Evolutionary conservation across 1,140 invertebrate species (phyloP).

Genomic region (Tribolium madens): DNA sequence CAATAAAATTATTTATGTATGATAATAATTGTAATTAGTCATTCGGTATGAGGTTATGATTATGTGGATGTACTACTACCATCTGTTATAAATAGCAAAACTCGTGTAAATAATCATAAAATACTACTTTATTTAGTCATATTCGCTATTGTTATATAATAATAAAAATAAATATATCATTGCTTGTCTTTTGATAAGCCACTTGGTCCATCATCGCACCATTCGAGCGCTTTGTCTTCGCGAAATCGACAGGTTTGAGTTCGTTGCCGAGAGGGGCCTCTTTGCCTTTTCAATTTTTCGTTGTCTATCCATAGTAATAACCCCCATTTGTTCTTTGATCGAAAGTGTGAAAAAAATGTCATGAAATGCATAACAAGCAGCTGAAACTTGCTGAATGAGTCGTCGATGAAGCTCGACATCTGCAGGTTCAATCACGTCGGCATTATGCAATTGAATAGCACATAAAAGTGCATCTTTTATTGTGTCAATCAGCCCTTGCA

Average conservation of each 20-base stretch:
- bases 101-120: conserved; percentile 35
- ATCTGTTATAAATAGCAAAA: conserved; percentile 38
- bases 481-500: conserved; percentile 83
- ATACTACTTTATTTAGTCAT: conserved; percentile 39
- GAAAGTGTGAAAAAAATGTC: conserved; percentile 71
- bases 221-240: not conserved
- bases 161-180: conserved; percentile 30
- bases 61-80: conserved; percentile 3
- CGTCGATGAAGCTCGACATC: conserved; percentile 75
- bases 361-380: conserved; percentile 73
- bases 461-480: conserved; percentile 83
- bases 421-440: conserved; percentile 71
- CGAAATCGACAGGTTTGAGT: not conserved
- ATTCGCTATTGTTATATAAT: conserved; percentile 37
- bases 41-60: conserved; percentile 18
- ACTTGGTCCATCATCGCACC: conserved; percentile 11
- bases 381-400: conserved; percentile 75
- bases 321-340: conserved; percentile 70
- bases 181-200: conserved; percentile 13
- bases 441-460: conserved; percentile 80
- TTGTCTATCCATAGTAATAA: conserved; percentile 69
- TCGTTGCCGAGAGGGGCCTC: conserved; percentile 27
- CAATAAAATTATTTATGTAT: conserved; percentile 27
- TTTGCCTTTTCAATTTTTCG: conserved; percentile 56
- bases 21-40: conserved; percentile 33